These are phyloP conservation scores for Chrysoperla carnea DNA, from an alignment of 1,140 invertebrate genomes.

Conservation along the genomic window DNA sequence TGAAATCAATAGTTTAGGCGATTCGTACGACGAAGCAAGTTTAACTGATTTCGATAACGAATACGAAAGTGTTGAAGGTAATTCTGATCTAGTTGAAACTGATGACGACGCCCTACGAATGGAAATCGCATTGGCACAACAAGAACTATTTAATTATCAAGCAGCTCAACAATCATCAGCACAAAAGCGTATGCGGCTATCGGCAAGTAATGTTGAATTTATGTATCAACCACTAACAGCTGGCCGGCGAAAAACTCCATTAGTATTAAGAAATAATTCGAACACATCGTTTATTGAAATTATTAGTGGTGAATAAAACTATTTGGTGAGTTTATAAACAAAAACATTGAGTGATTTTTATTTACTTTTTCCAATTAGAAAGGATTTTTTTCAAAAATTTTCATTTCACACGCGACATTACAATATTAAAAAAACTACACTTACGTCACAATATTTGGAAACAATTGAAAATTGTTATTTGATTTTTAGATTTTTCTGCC, in stretches of 20 bases:
- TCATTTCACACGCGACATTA: no score
- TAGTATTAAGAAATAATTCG: background rate
- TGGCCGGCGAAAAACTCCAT: background rate
- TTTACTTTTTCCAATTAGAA: no score
- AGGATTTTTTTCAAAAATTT: no score
- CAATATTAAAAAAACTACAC: no score
- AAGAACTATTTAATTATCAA: constrained; percentile 20
- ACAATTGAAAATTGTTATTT: no score
- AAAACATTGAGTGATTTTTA: no score
- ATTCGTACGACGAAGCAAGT: background rate
- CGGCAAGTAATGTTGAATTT: background rate
- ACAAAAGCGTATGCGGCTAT: constrained; percentile 6
- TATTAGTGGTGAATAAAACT: background rate
- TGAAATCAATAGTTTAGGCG: background rate
- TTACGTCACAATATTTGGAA: no score
- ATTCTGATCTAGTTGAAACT: constrained; percentile 9
- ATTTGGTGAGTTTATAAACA: no score
- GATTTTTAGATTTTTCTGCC: no score
- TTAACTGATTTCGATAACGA: background rate
- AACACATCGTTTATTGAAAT: background rate
- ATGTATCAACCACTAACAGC: background rate
- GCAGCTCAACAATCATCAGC: constrained; percentile 8
- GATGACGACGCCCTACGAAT: constrained; percentile 17
- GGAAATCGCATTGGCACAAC: constrained; percentile 22
- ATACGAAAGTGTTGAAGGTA: constrained; percentile 15